Evolutionary conservation across 2,888 invertebrate genomes (phyloP), one percentile per base, ranked within the genome.

Genomic region (Tetrapedia diversipes): DNA sequence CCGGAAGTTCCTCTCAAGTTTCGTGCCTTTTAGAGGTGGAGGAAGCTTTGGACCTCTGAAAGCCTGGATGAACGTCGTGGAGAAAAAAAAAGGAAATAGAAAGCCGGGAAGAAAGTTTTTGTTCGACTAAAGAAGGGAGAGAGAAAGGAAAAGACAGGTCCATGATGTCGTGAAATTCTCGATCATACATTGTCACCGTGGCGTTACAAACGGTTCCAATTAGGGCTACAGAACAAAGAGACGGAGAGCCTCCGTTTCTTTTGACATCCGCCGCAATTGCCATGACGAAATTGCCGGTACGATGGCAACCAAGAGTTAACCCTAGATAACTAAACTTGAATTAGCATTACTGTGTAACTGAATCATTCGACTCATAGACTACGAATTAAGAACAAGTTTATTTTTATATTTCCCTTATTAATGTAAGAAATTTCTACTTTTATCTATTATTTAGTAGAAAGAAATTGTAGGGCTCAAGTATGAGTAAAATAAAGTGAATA

Each of bases 131-230:
- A 2, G 4, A 22, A 4, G 34, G 27, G 10, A 22, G 16, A 32
- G 11, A 32, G 29, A 43, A 34, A 11, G n/a, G 41, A 45, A 32
- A 27, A 51, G 22, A 32, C 22, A 19, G n/a, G 61, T n/a, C n/a
- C n/a, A n/a, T 32, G 34, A 14, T 32, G 43, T 32, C 22, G 47
- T 29, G 39, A 39, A 22, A 65, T 41, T 56, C 65, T 66, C 41
- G 53, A 67, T 72, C 72, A 54, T 68, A 60, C 68, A 47, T 32
- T 29, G 51, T 22, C 8, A 16, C 27, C 14, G n/a, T 43, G 14
- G 39, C 67, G 45, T 34, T 19, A 67, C 72, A 67, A 67, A 60
- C 60, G 72, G 66, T 67, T 32, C 45, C 60, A 72, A 72, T 72
- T 72, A 72, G 54, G 53, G 45, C 39, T 32, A 39, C 16, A 2